Base-by-base conservation (phyloP, 1,140 invertebrate genomes). In the Babylonia areolata region DNA sequence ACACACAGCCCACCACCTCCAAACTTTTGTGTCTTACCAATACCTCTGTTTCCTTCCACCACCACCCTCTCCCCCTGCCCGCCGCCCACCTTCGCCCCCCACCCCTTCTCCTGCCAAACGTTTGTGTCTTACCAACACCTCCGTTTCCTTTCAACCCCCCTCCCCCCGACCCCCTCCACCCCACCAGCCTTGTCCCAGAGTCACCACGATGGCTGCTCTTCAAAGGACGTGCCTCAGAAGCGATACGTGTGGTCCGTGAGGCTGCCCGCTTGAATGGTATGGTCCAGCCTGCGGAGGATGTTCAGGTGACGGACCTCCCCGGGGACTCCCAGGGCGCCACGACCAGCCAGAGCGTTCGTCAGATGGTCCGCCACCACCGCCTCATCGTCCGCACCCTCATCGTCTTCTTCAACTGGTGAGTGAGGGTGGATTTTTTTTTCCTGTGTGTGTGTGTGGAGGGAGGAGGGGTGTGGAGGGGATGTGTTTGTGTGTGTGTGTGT, bases 371-470 rank as follows among this genome's bases (percentile, higher is more conserved):
- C 11, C 33, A 54, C n/a, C 80, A 46, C 1, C 39, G 20, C 58
- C n/a, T 82, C 1, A 35, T 82, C 17, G 42, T 58, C 17, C 37
- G 80, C 11, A 42, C 51, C 6, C 35, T 82, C 31, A 82, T 82
- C 58, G 42, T 82, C 35, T 54, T 51, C 51, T 82, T 81, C 35
- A 82, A 82, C 58, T 82, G 80, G 80, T 82, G 37, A 54, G 12
- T 12, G 71, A 23, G 6, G 58, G n/a, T n/a, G n/a, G n/a, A n/a
- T n/a, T n/a, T n/a, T n/a, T n/a, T n/a, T 9, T 20, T 54, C 51
- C 1, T 51, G 46, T 51, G 46, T 51, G 0, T 51, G 46, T 2
- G 46, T 2, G 0, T 51, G 0, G 9, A n/a, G n/a, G n/a, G n/a
- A n/a, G n/a, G n/a, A n/a, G n/a, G 46, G 9, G 46, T 51, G 2